A percentile compares a stretch with the other conserved stretches of the same genome.
Evolutionary conservation across 2,888 invertebrate species (phyloP).

Genomic region (Anthophora plumipes): DNA sequence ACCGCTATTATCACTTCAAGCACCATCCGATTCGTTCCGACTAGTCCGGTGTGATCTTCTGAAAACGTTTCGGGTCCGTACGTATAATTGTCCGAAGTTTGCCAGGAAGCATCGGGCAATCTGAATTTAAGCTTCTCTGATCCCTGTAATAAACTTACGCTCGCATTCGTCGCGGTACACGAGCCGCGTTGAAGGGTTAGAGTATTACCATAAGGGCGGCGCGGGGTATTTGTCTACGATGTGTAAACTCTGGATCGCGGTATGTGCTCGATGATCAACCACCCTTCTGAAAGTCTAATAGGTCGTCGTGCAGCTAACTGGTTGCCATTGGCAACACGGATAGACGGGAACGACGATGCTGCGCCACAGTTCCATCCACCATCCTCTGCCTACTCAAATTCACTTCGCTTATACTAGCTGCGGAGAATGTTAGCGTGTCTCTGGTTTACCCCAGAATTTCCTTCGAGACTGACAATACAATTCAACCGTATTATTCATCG

Average conservation of each 20-base stretch:
- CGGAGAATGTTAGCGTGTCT: conserved; percentile 57
- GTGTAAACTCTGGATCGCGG: conserved; percentile 77
- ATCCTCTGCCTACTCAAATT: conserved; percentile 63
- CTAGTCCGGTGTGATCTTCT: background rate
- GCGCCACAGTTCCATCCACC: conserved; percentile 68
- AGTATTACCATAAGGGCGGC: conserved; percentile 70
- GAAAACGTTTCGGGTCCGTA: conserved; percentile 36
- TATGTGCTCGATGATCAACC: conserved; percentile 78
- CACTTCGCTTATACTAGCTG: conserved; percentile 44
- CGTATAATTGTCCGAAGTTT: conserved; percentile 65
- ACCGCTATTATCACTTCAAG: conserved; percentile 17
- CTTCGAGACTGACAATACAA: conserved; percentile 52
- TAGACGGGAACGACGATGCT: conserved; percentile 61
- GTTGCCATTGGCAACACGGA: conserved; percentile 77
- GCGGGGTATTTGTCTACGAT: conserved; percentile 76
- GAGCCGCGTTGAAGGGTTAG: conserved; percentile 54
- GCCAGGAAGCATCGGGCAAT: conserved; percentile 59
- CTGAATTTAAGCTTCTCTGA: conserved; percentile 72
- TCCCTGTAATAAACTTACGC: conserved; percentile 75
- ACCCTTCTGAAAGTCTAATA: conserved; percentile 78
- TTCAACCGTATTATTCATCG: conserved; percentile 47
- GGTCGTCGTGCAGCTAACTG: conserved; percentile 67
- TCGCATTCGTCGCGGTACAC: conserved; percentile 68
- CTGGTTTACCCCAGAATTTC: conserved; percentile 64
- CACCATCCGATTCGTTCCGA: conserved; percentile 21